Evolutionary conservation across 2,888 invertebrate genomes (phyloP).

Genomic region (Mythimna lalbum): DNA sequence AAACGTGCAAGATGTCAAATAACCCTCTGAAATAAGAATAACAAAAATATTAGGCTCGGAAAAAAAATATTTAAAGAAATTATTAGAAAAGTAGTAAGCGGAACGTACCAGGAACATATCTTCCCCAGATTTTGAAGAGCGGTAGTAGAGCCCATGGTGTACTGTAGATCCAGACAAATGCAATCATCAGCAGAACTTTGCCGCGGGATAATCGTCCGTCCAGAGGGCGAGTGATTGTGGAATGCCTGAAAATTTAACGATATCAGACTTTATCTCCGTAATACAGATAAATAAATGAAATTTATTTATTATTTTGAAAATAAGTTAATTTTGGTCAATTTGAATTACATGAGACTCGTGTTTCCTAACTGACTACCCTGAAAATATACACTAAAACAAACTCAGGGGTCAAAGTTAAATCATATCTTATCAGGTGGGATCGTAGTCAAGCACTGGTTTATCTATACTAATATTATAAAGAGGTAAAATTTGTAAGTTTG

Average conservation of each 20-base stretch:
- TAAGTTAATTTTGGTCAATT: no score
- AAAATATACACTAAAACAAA: no score
- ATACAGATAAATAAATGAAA: not conserved
- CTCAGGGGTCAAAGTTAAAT: no score
- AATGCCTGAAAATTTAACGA: conserved; percentile 81
- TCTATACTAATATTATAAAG: no score
- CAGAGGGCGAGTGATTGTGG: conserved; percentile 94
- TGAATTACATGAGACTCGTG: no score
- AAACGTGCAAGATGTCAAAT: conserved; percentile 95
- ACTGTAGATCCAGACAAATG: conserved; percentile 94
- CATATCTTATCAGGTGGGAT: no score
- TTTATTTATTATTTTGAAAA: no score
- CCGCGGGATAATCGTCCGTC: conserved; percentile 95
- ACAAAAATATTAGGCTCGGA: not conserved
- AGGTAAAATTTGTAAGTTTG: no score
- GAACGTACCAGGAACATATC: conserved; percentile 94
- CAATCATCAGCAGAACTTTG: conserved; percentile 94
- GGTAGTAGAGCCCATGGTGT: conserved; percentile 96
- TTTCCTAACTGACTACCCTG: no score
- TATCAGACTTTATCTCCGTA: not conserved
- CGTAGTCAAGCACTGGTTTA: no score
- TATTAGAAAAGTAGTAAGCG: not conserved
- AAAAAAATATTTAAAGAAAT: not conserved
- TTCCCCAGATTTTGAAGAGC: conserved; percentile 95
- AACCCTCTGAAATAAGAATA: conserved; percentile 93